phyloP scores from a whole-genome alignment of 2,888 invertebrate genomes.

The Tinea trinotella region DNA sequence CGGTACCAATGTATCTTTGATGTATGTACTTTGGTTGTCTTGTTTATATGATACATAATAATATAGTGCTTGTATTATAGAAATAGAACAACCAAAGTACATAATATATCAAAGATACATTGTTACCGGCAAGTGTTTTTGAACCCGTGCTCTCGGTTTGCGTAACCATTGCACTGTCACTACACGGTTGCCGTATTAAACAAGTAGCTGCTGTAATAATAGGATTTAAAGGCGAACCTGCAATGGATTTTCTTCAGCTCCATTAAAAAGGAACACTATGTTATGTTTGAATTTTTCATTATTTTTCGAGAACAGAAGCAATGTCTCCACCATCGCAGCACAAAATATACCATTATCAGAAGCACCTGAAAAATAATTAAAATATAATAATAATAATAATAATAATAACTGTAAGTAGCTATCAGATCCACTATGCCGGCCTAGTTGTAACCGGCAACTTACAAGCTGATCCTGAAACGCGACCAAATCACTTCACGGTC shows the following conservation, averaged over 20 bases:
- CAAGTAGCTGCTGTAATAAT: not conserved
- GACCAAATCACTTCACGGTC: too few species aligned
- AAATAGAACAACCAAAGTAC: too few species aligned
- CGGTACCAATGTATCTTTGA: too few species aligned
- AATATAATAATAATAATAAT: not conserved
- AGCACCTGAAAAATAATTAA: conserved; percentile 76
- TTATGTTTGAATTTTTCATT: conserved; percentile 72
- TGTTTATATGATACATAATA: too few species aligned
- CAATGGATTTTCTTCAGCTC: conserved; percentile 79
- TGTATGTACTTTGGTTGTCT: too few species aligned
- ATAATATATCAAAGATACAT: too few species aligned
- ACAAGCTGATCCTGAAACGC: too few species aligned
- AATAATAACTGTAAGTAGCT: not conserved
- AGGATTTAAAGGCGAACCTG: conserved; percentile 19
- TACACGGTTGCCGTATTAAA: not conserved
- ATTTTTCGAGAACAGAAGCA: conserved; percentile 71
- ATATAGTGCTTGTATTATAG: too few species aligned
- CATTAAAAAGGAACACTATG: conserved; percentile 84
- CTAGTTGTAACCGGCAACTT: too few species aligned
- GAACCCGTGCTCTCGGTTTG: too few species aligned
- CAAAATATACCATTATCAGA: conserved; percentile 86
- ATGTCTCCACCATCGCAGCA: conserved; percentile 83
- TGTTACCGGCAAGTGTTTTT: too few species aligned
- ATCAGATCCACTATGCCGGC: not conserved
- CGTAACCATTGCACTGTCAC: too few species aligned